phyloP scores from a whole-genome alignment of 2,113 vertebrate genomes.

The Natator depressus region DNA sequence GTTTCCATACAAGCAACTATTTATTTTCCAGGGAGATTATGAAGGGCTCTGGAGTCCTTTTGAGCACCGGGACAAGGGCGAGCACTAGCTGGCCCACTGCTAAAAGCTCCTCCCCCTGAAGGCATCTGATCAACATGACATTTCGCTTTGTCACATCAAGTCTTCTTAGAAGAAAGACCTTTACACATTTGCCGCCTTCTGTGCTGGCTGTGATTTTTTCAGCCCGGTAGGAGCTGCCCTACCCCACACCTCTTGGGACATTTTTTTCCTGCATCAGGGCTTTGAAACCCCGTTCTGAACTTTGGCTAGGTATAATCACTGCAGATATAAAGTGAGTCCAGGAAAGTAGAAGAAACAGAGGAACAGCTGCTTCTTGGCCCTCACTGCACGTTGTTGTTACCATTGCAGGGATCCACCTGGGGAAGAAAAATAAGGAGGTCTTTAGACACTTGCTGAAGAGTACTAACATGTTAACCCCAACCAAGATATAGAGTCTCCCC shows the following conservation, averaged over 20 bases:
- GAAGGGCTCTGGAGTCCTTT: neutral
- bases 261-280: neutral
- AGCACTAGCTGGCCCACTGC: no score
- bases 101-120: no score
- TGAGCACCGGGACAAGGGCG: no score
- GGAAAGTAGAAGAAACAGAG: conserved; percentile 8
- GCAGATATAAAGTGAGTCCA: neutral
- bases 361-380: neutral
- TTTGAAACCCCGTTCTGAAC: neutral
- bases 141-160: neutral
- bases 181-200: neutral
- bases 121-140: accelerated
- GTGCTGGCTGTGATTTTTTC: neutral
- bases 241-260: neutral
- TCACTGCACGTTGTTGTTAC: conserved; percentile 77
- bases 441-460: neutral
- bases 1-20: neutral
- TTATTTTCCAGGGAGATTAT: neutral
- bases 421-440: accelerated
- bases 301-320: neutral
- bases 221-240: neutral
- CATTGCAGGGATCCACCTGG: conserved; percentile 74
- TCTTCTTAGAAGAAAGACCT: neutral
- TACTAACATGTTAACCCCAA: neutral
- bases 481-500: neutral